A percentile compares a stretch with the other conserved stretches of the same genome.
These are phyloP conservation scores for Bombus vancouverensis DNA, from an alignment of 1,140 invertebrate species.

Conservation along the genomic window DNA sequence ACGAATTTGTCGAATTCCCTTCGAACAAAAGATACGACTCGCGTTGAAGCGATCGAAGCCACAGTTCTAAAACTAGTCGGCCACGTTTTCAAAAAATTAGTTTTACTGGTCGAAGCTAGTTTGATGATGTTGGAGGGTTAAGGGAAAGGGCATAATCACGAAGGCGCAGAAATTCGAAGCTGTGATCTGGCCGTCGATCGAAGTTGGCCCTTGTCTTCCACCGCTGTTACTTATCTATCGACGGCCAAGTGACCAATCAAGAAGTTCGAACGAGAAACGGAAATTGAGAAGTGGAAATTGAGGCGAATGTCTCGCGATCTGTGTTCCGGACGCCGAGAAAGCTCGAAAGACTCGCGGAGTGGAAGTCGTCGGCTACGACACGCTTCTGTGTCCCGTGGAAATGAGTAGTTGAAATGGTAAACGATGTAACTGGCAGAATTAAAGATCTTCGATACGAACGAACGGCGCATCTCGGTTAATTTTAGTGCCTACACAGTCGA, in stretches of 20 bases:
- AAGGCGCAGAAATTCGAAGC: background rate
- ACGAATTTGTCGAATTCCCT: background rate
- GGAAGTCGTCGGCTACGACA: background rate
- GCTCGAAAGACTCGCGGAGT: background rate
- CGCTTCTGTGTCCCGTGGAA: background rate
- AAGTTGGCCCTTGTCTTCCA: background rate
- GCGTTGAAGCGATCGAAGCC: background rate
- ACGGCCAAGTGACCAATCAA: conserved; percentile 32
- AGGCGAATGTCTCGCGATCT: conserved; percentile 3
- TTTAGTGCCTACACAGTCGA: too few relatives aligned
- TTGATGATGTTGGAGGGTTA: conserved; percentile 22
- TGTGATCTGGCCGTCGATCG: background rate
- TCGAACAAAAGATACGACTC: background rate
- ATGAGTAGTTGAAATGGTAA: background rate
- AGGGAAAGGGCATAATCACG: background rate
- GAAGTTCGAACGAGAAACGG: conserved; percentile 44
- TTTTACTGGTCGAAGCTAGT: conserved; percentile 37
- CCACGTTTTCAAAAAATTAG: conserved; percentile 55
- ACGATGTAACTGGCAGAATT: background rate
- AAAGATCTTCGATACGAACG: background rate
- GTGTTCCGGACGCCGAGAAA: conserved; percentile 8
- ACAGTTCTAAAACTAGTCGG: conserved; percentile 42
- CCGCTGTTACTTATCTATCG: conserved; percentile 7
- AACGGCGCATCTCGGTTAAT: background rate
- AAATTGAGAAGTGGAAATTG: conserved; percentile 31